These are phyloP conservation scores for Cetoscarus ocellatus DNA, from an alignment of 2,797 vertebrate genomes.

Conservation along the genomic window DNA sequence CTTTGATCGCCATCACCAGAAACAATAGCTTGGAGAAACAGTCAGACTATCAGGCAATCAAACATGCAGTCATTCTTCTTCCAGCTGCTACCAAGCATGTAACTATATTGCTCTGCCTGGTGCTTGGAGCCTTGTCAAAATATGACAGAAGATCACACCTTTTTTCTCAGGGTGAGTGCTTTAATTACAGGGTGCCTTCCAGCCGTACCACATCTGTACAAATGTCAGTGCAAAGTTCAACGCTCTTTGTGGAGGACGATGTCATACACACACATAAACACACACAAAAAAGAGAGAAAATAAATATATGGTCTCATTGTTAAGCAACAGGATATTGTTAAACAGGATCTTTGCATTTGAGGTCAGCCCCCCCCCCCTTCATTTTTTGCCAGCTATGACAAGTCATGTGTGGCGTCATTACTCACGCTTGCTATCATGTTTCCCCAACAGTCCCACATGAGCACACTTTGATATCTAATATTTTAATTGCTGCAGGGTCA, in stretches of 20 bases:
- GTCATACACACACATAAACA: slow-evolving; percentile 30
- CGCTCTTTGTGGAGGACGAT: slow-evolving; percentile 70
- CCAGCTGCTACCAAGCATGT: slow-evolving; percentile 85
- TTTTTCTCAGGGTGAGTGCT: slow-evolving; percentile 80
- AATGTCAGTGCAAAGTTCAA: slow-evolving; percentile 87
- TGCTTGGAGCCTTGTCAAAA: slow-evolving; percentile 86
- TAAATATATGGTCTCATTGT: slow-evolving; percentile 69
- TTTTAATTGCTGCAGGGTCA: slow-evolving; percentile 86
- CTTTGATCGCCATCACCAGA: slow-evolving; percentile 68
- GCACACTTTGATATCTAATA: slow-evolving; percentile 86
- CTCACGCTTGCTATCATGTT: slow-evolving; percentile 83
- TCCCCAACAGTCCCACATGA: slow-evolving; percentile 74
- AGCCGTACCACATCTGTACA: slow-evolving; percentile 84
- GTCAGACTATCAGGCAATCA: slow-evolving; percentile 81
- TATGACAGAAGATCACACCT: slow-evolving; percentile 91
- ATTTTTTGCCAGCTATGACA: slow-evolving; percentile 67
- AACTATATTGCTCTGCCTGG: slow-evolving; percentile 83
- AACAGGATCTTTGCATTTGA: slow-evolving; percentile 77
- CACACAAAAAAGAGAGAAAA: background rate
- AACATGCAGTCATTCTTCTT: slow-evolving; percentile 81
- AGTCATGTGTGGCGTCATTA: slow-evolving; percentile 74
- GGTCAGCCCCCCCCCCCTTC: slow-evolving; percentile 48
- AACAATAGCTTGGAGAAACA: slow-evolving; percentile 80
- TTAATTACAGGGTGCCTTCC: slow-evolving; percentile 89
- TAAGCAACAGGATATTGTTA: slow-evolving; percentile 76